Percentiles rank a stretch among this genome's conserved stretches.
These are phyloP conservation scores for Drosophila baimaii DNA, from an alignment of 1,140 invertebrate genomes.

Conservation along the genomic window DNA sequence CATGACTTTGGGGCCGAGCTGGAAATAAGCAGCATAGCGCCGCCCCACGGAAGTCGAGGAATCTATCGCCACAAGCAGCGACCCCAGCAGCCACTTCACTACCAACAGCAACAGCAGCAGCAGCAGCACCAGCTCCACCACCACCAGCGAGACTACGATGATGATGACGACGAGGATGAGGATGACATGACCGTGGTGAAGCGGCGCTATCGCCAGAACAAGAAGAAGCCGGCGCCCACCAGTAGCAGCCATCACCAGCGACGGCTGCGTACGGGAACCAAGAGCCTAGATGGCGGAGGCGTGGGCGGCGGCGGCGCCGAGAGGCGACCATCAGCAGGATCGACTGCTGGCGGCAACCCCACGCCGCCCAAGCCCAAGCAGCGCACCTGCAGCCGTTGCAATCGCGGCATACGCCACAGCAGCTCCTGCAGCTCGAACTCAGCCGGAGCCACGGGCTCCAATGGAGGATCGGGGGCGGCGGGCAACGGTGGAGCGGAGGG, in stretches of 20 bases:
- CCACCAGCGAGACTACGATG: conserved; percentile 59
- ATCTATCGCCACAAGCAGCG: conserved; percentile 43
- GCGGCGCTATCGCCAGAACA: conserved; percentile 81
- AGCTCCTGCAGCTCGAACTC: conserved; percentile 88
- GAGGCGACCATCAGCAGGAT: conserved; percentile 40
- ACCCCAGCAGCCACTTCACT: conserved; percentile 31
- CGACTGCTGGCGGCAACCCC: conserved; percentile 19
- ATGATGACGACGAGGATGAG: conserved; percentile 78
- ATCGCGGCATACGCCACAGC: conserved; percentile 84
- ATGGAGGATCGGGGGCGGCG: conserved; percentile 88
- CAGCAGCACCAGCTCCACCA: conserved; percentile 31
- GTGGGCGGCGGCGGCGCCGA: conserved; percentile 29
- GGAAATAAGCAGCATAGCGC: conserved; percentile 64
- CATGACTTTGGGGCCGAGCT: conserved; percentile 66
- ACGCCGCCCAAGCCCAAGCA: conserved; percentile 55
- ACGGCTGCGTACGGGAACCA: conserved; percentile 72
- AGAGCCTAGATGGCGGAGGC: conserved; percentile 67
- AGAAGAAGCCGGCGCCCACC: conserved; percentile 66
- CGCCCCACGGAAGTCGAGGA: conserved; percentile 43
- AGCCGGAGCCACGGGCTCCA: conserved; percentile 85
- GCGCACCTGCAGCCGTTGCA: conserved; percentile 78
- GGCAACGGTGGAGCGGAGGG: conserved; percentile 41
- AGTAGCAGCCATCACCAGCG: conserved; percentile 71
- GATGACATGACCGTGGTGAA: conserved; percentile 70
- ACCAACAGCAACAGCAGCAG: conserved; percentile 29